Percentiles rank a stretch among this genome's conserved stretches.
These are phyloP conservation scores for Acronicta aceris DNA, from an alignment of 2,888 invertebrate species.

Conservation along the genomic window DNA sequence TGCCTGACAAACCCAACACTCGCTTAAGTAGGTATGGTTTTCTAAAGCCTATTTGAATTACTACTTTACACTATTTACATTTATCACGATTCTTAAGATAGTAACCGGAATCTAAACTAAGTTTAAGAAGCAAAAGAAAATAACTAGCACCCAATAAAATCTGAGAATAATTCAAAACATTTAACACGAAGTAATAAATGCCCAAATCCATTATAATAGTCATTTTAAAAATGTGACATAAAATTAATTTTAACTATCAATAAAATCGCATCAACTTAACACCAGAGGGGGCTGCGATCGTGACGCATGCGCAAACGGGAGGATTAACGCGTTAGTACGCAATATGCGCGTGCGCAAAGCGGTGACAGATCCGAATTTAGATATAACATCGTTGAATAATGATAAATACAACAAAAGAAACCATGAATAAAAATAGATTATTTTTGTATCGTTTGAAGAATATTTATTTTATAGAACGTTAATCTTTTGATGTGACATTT, in stretches of 20 bases:
- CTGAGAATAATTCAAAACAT: constrained; percentile 27
- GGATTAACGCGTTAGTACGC: constrained; percentile 68
- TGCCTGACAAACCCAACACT: too few relatives aligned
- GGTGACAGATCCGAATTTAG: constrained; percentile 65
- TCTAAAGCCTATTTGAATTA: too few relatives aligned
- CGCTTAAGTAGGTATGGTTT: too few relatives aligned
- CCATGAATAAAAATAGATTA: constrained; percentile 13
- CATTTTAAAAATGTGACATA: constrained; percentile 39
- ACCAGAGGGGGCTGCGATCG: constrained; percentile 63
- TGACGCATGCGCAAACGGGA: constrained; percentile 63
- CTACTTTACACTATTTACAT: too few relatives aligned
- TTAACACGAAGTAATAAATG: constrained; percentile 22
- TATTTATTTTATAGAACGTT: constrained; percentile 19
- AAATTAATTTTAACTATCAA: constrained; percentile 57
- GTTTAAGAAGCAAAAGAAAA: background rate
- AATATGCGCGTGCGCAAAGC: constrained; percentile 63
- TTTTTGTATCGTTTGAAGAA: constrained; percentile 12
- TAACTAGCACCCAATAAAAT: constrained; percentile 2
- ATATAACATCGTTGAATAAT: constrained; percentile 39
- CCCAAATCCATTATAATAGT: constrained; percentile 31
- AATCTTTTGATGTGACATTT: constrained; percentile 42
- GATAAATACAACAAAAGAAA: constrained; percentile 31
- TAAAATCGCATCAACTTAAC: constrained; percentile 51
- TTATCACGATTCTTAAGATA: background rate
- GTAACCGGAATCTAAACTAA: background rate